Evolutionary conservation across 2,113 vertebrate species (phyloP), one percentile per base, ranked within the genome.

Genomic region (Pygoscelis antarcticus): DNA sequence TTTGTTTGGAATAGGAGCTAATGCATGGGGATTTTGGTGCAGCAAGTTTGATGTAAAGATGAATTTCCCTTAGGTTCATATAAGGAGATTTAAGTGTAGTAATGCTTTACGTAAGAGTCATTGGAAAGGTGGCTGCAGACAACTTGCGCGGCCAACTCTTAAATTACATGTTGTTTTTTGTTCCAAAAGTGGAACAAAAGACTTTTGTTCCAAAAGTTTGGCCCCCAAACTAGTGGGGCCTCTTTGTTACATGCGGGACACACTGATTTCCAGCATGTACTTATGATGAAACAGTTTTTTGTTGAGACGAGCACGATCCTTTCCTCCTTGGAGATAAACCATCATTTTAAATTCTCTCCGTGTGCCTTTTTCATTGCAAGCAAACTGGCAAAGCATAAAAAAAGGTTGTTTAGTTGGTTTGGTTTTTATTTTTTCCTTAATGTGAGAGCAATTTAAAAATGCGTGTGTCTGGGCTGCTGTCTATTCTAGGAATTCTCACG

Each of bases 401-500:
- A 68, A n/a, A 75, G 2, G 2, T 60, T 69, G 30, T 77, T 85
- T 54, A 76, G 26, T 25, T 58, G 30, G n/a, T 65, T 88, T 83
- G 13, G 1, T 9, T 52, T 92, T 82, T 69, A 34, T 77, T 83
- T 85, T 85, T 49, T 47, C 19, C 27, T 80, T 82, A 40, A n/a
- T 13, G 21, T 14, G 51, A 66, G 38, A 93, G 22, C 34, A 44
- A 26, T 72, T 88, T 15, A 13, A 52, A 79, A 85, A 21, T 5
- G 29, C 1, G 0, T 6, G 13, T 23, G 6, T 42, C 46, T 38
- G 25, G 21, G 29, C 27, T 57, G 44, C 18, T 66, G 42, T 13
- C 57, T 95, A 8, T n/a, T 69, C 51, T 16, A 82, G 55, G 23
- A 49, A 51, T 58, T 83, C 61, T 87, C n/a, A 22, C 1, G 1